Evolutionary conservation across 2,113 vertebrate genomes (phyloP), one percentile per base, ranked within the genome.

Genomic region (Ciconia stormi): DNA sequence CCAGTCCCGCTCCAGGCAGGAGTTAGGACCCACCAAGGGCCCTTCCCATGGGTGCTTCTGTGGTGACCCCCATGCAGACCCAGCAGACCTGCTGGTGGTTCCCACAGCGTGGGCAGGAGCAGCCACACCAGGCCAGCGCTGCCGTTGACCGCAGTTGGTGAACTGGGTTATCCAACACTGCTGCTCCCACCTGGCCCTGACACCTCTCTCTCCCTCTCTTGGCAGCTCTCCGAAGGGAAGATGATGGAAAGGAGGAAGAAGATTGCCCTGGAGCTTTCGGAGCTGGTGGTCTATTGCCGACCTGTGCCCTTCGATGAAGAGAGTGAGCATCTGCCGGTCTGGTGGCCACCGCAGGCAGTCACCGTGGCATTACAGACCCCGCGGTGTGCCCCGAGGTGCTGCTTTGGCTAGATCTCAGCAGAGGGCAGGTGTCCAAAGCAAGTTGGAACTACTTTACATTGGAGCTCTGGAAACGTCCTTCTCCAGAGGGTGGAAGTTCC

Each of bases 241-340:
- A 99, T 99, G 98, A 99, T 99, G 99, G 99, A 99, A 91, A 99
- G 99, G 86, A 99, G 99, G 94, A 99, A 99, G 98, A 99, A 99
- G 97, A 99, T 99, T 32, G 99, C 99, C 38, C 95, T 99, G 97
- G 99, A 99, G 94, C 98, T 99, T 34, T 99, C 99, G 0, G 99
- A 99, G 79, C 98, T 99, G 38, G 99, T 99, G 36, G 99, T 99
- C 97, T 99, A 99, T 96, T 99, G 99, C 93, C 98, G 99, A 46
- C 99, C 99, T 20, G 99, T 99, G 74, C 99, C 99, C 22, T 99
- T 99, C 2, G 99, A 99, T 90, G 99, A 99, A 98, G 99, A 99
- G 66, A 99, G 99, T 99, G 99, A 99, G 99, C 69, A 93, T 74
- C 76, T 91, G 25, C 52, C 3, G 2, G 44, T 65, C 63, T 72